Base-by-base conservation (phyloP, 2,113 vertebrate genomes). In the Hassar affinis region DNA sequence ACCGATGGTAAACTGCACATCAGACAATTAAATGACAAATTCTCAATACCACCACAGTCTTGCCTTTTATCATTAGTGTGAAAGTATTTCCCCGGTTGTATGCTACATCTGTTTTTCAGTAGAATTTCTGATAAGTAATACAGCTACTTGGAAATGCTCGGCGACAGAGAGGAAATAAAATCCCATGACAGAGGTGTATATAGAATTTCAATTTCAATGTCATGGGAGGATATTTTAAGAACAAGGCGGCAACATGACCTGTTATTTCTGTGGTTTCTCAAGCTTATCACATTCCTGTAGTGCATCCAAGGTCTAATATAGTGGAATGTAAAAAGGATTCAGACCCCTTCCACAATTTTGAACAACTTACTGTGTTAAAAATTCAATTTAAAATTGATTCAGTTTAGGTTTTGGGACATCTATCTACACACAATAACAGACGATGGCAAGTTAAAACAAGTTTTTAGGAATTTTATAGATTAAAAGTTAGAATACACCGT, bases 191-290 rank as follows among this genome's bases (percentile, higher is more conserved):
- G 59, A 64, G 45, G 17, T 49, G n/a, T 51, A 61, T 18, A 79
- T 64, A 79, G 35, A 20, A 61, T 61, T 74, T 82, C 54, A 61
- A 33, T 49, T 47, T 49, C 12, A 49, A 74, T 51, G n/a, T 72
- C 20, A 27, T 22, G 64, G 25, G 11, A 47, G 4, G 54, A 27
- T 74, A 82, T 82, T 82, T 82, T 49, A 49, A 11, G 66, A 72
- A 59, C 22, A 45, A 18, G n/a, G 52, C 35, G 57, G 51, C 35
- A 71, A 79, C 18, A 72, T 45, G 51, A 71, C 52, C 52, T 8
- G 35, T 42, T 72, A 57, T 27, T 81, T 72, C 66, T 59, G 52
- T 52, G 79, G 30, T 56, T 69, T 35, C 64, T n/a, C 79, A 81
- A 71, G 59, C 57, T 62, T 10, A 79, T 79, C 42, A 79, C 59